These are phyloP conservation scores for Hemichromis elongatus DNA, from an alignment of 2,113 vertebrate species.

Conservation along the genomic window DNA sequence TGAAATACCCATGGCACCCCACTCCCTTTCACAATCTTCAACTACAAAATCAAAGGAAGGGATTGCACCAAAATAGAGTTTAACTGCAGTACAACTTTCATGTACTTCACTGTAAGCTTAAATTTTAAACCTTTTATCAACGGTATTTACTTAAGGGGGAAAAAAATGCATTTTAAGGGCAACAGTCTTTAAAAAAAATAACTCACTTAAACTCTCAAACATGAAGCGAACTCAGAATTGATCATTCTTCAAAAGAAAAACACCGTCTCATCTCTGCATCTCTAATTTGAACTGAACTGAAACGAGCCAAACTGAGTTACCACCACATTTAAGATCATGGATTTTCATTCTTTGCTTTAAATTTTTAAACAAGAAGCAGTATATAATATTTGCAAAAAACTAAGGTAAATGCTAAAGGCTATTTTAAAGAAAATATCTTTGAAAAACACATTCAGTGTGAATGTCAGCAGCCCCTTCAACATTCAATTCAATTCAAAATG, in stretches of 20 bases:
- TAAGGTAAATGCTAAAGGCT: background rate
- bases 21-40: background rate
- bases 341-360: background rate
- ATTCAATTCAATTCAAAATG: background rate
- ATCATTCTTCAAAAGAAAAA: background rate
- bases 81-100: slow-evolving; percentile 18
- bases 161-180: background rate
- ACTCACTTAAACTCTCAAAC: background rate
- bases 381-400: background rate
- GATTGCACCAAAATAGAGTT: background rate
- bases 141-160: background rate
- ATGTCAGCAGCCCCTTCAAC: background rate
- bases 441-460: background rate
- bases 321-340: background rate
- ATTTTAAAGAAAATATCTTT: background rate
- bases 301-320: background rate
- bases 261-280: background rate
- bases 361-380: background rate
- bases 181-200: background rate
- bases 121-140: slow-evolving; percentile 1
- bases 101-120: background rate
- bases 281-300: background rate
- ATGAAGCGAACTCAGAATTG: background rate
- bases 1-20: slow-evolving; percentile 19
- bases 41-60: slow-evolving; percentile 13